These are phyloP conservation scores for Diprion similis DNA, from an alignment of 1,140 invertebrate genomes.

Conservation along the genomic window DNA sequence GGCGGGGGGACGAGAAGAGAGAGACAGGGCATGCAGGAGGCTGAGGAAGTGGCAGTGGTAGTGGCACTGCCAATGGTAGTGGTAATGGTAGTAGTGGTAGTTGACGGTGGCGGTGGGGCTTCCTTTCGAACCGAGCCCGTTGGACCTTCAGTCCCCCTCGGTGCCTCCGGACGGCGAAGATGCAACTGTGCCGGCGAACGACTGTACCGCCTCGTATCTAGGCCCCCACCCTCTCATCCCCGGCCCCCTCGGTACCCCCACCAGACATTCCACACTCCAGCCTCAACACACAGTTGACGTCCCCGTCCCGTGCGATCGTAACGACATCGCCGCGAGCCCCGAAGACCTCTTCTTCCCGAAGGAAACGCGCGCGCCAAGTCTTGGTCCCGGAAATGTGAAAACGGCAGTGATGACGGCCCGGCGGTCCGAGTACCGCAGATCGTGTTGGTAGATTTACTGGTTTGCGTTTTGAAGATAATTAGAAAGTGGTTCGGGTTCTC, in stretches of 20 bases:
- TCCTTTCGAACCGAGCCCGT: neutral
- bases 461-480: no score
- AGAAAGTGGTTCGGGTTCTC: neutral
- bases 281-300: neutral
- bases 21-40: slow-evolving; percentile 13
- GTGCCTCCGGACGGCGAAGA: slow-evolving; percentile 6
- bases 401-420: neutral
- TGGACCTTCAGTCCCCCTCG: slow-evolving; percentile 3
- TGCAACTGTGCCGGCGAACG: neutral
- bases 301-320: neutral
- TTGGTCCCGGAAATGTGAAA: neutral
- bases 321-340: neutral
- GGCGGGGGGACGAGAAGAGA: slow-evolving; percentile 11
- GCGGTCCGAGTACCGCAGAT: neutral
- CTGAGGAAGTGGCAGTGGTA: neutral
- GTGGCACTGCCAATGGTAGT: neutral
- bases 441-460: no score
- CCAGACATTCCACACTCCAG: neutral
- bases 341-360: neutral
- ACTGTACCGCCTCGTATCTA: slow-evolving; percentile 3
- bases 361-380: neutral
- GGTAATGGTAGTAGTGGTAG: slow-evolving; percentile 5
- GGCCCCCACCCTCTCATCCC: neutral
- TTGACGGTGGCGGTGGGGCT: neutral
- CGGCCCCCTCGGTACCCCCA: slow-evolving; percentile 1